These are phyloP conservation scores for Etheostoma nigrum DNA, from an alignment of 2,797 vertebrate species.

Conservation along the genomic window DNA sequence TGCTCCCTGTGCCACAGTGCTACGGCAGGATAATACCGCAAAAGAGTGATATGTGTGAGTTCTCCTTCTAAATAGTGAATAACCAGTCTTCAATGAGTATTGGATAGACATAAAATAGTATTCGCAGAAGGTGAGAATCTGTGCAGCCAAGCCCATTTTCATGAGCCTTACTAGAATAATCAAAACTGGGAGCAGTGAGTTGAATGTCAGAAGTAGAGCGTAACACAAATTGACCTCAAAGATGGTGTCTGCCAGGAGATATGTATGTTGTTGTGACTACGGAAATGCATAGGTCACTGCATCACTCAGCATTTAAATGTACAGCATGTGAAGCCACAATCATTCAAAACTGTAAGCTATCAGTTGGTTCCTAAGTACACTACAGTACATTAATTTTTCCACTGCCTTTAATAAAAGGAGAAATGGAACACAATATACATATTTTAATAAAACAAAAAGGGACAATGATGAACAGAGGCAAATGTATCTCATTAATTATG, in stretches of 20 bases:
- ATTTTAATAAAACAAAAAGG: constrained; percentile 31
- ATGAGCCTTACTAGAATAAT: constrained; percentile 22
- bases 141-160: constrained; percentile 12
- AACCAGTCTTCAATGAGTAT: constrained; percentile 13
- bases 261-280: constrained; percentile 5
- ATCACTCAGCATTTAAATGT: constrained; percentile 6
- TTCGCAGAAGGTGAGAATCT: constrained; percentile 25
- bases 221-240: constrained; percentile 7
- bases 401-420: constrained; percentile 16
- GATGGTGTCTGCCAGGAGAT: constrained; percentile 13
- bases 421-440: constrained; percentile 4
- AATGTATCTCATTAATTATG: constrained; percentile 45
- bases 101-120: constrained; percentile 12
- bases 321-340: neutral
- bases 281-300: neutral
- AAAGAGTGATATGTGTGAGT: constrained; percentile 21
- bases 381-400: constrained; percentile 10
- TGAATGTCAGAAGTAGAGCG: constrained; percentile 2
- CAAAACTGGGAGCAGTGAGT: constrained; percentile 11
- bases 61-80: constrained; percentile 5
- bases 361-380: neutral
- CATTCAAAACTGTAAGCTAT: constrained; percentile 11
- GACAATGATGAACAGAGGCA: constrained; percentile 34
- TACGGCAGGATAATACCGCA: constrained; percentile 6
- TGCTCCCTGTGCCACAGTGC: constrained; percentile 27